Conservation (phyloP, 2,113 vertebrate species). For the Clinocottus analis region DNA sequence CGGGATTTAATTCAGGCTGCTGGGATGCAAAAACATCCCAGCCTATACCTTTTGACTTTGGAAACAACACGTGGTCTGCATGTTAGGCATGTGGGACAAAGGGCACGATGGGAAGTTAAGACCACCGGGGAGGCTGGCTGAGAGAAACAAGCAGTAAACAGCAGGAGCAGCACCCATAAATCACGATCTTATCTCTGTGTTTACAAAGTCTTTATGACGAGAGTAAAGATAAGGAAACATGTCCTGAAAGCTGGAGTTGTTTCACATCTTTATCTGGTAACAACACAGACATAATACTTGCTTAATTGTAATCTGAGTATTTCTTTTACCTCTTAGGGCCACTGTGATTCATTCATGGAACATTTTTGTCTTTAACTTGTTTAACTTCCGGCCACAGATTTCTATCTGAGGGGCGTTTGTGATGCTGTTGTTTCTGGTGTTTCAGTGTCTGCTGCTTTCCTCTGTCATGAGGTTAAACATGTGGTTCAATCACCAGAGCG, state of each 20-base stretch:
- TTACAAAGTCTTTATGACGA: constrained; percentile 7
- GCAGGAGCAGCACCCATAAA: constrained; percentile 7
- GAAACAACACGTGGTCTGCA: constrained; percentile 83
- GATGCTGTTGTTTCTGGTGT: constrained; percentile 62
- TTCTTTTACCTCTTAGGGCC: constrained; percentile 12
- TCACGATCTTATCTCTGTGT: constrained; percentile 41
- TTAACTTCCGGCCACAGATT: constrained; percentile 50
- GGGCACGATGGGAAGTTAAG: constrained; percentile 71
- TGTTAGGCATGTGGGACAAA: constrained; percentile 82
- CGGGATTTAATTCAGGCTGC: background rate
- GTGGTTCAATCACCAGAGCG: constrained; percentile 66
- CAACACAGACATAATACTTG: background rate
- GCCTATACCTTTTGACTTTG: constrained; percentile 64
- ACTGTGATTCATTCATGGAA: constrained; percentile 38
- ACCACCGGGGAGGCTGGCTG: constrained; percentile 63
- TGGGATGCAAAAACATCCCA: constrained; percentile 32
- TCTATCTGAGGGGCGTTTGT: constrained; percentile 29
- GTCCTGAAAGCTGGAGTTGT: background rate
- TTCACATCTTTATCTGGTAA: background rate
- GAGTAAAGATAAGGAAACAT: constrained; percentile 26
- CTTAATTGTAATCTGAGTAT: background rate
- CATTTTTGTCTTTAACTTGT: constrained; percentile 32
- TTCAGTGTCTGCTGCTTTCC: constrained; percentile 39
- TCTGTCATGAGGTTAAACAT: constrained; percentile 78
- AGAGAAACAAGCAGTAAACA: too few species aligned